phyloP scores from a whole-genome alignment of 2,888 invertebrate species.

The Apamea sordens region DNA sequence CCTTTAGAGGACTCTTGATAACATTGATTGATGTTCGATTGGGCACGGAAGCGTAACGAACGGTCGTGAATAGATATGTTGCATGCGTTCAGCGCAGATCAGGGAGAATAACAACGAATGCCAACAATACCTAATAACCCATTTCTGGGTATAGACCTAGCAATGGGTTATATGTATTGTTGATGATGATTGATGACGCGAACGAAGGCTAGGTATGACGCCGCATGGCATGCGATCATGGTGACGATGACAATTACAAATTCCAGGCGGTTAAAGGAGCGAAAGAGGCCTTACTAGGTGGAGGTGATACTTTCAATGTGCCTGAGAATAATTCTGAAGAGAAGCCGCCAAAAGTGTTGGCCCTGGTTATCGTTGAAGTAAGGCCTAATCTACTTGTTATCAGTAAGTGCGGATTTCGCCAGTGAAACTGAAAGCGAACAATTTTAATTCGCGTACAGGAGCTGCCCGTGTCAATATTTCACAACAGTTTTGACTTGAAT shows the following conservation, averaged over 20 bases:
- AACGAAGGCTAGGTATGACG: background rate
- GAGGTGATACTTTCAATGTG: background rate
- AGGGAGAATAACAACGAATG: too few species aligned
- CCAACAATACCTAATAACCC: too few species aligned
- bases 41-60: background rate
- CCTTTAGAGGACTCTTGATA: background rate
- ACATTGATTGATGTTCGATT: background rate
- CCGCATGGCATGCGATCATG: background rate
- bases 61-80: background rate
- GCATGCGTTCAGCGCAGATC: background rate
- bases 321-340: background rate
- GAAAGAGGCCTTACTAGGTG: constrained; percentile 16
- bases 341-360: constrained; percentile 7
- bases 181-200: background rate
- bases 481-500: too few species aligned
- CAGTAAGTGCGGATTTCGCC: background rate
- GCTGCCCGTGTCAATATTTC: too few species aligned
- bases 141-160: too few species aligned
- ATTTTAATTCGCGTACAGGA: background rate
- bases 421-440: background rate
- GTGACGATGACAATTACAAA: background rate
- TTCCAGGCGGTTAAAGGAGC: constrained; percentile 32
- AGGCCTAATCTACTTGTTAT: background rate
- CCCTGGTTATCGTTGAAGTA: constrained; percentile 43
- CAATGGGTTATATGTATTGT: background rate